Conservation (phyloP, 2,797 vertebrate species). For the Danio jaintianensis region DNA sequence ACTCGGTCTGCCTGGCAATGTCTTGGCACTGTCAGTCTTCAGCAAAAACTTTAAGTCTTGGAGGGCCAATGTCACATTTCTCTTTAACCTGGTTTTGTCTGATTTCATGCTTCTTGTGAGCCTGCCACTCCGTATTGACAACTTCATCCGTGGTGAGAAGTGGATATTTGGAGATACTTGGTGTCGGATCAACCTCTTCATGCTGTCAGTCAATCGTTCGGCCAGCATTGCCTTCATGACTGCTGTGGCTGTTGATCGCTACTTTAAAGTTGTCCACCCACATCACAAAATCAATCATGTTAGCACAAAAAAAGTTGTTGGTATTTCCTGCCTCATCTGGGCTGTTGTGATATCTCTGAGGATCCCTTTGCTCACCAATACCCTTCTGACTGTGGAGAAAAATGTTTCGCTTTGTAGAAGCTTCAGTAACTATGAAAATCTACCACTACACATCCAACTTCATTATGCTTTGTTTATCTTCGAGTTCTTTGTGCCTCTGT, state of each 20-base stretch:
- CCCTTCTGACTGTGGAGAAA: background rate
- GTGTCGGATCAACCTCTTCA: constrained; percentile 77
- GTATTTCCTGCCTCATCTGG: constrained; percentile 67
- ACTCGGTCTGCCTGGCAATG: constrained; percentile 74
- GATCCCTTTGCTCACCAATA: constrained; percentile 69
- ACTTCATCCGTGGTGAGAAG: constrained; percentile 55
- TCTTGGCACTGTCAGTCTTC: constrained; percentile 77
- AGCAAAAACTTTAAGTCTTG: constrained; percentile 70
- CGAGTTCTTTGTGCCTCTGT: constrained; percentile 76
- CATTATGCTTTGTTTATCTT: constrained; percentile 68
- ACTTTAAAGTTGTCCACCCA: constrained; percentile 80
- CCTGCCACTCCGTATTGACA: constrained; percentile 75
- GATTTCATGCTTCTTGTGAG: constrained; percentile 79
- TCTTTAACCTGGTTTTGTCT: constrained; percentile 77
- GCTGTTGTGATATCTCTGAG: constrained; percentile 67
- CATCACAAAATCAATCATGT: constrained; percentile 69
- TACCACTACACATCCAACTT: constrained; percentile 55
- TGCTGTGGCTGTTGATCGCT: constrained; percentile 74
- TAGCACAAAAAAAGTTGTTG: constrained; percentile 39
- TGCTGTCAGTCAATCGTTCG: constrained; percentile 76
- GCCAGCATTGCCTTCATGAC: constrained; percentile 79
- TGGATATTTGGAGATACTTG: constrained; percentile 68
- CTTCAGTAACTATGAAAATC: constrained; percentile 46
- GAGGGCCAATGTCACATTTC: constrained; percentile 73
- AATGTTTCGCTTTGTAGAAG: constrained; percentile 64